These are phyloP conservation scores for Choreutis nemorana DNA, from an alignment of 2,888 invertebrate species.

Conservation along the genomic window DNA sequence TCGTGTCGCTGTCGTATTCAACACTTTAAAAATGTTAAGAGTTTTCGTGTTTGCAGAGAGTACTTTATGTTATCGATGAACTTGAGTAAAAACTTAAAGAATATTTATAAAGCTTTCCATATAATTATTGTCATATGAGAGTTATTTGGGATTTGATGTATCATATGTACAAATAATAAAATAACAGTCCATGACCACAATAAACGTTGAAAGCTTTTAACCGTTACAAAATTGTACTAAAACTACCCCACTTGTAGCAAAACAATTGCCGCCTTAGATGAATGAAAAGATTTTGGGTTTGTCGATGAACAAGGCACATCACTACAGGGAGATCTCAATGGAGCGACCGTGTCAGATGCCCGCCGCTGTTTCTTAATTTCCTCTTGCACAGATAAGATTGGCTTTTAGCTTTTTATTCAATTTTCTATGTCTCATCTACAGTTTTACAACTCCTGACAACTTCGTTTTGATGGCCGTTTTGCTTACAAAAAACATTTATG, in stretches of 20 bases:
- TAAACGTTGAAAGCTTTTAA: too few species aligned
- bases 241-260: too few species aligned
- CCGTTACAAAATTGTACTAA: too few species aligned
- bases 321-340: slow-evolving; percentile 49
- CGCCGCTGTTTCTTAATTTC: slow-evolving; percentile 66
- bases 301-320: slow-evolving; percentile 16
- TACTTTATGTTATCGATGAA: slow-evolving; percentile 4
- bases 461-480: background rate
- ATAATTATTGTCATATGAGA: too few species aligned
- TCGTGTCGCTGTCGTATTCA: slow-evolving; percentile 57
- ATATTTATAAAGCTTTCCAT: too few species aligned
- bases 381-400: slow-evolving; percentile 62
- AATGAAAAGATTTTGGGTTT: slow-evolving; percentile 1
- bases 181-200: too few species aligned
- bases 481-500: background rate
- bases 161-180: too few species aligned
- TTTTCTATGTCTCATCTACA: slow-evolving; percentile 55
- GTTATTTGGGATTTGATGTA: too few species aligned
- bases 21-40: slow-evolving; percentile 57
- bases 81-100: too few species aligned
- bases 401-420: slow-evolving; percentile 68
- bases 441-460: slow-evolving; percentile 28
- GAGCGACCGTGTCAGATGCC: slow-evolving; percentile 63
- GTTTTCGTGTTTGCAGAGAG: too few species aligned
- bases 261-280: slow-evolving; percentile 1